Percentiles rank a stretch among this genome's conserved stretches.
phyloP scores from a whole-genome alignment of 2,113 vertebrate genomes.

The Chloebia gouldiae region DNA sequence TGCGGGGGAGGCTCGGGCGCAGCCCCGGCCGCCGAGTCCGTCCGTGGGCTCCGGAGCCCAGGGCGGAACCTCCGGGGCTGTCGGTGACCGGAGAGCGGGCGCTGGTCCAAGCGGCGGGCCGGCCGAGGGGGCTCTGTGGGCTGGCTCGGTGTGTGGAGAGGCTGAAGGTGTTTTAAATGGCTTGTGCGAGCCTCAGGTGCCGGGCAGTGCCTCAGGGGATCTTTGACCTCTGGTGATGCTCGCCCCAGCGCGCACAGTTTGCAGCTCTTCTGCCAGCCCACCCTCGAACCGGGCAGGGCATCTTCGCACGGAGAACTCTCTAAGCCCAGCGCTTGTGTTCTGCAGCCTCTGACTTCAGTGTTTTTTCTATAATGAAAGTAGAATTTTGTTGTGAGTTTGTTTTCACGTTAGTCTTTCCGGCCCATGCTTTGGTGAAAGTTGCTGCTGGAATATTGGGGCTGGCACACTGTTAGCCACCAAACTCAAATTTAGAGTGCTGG shows the following conservation, averaged over 20 bases:
- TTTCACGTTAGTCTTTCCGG: not conserved
- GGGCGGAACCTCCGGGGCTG: no score
- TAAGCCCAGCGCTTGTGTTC: not conserved
- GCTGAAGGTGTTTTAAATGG: not conserved
- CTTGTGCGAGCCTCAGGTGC: not conserved
- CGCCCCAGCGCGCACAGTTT: rapidly evolving
- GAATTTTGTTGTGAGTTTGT: not conserved
- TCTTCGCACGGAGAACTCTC: rapidly evolving
- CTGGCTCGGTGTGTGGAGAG: rapidly evolving
- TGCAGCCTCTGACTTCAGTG: not conserved
- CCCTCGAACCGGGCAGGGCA: rapidly evolving
- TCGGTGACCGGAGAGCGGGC: not conserved
- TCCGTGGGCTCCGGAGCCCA: not conserved
- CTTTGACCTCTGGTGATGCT: not conserved
- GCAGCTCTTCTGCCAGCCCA: rapidly evolving
- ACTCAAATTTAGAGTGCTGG: rapidly evolving
- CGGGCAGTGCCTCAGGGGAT: no score
- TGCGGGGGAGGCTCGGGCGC: not conserved
- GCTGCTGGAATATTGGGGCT: not conserved
- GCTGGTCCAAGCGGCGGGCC: not conserved
- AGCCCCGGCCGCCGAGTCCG: not conserved
- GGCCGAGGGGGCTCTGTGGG: not conserved
- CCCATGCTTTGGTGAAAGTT: not conserved
- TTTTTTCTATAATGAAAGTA: rapidly evolving
- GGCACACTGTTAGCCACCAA: not conserved